Evolutionary conservation across 2,113 vertebrate species (phyloP).

Genomic region (Hemiscyllium ocellatum): DNA sequence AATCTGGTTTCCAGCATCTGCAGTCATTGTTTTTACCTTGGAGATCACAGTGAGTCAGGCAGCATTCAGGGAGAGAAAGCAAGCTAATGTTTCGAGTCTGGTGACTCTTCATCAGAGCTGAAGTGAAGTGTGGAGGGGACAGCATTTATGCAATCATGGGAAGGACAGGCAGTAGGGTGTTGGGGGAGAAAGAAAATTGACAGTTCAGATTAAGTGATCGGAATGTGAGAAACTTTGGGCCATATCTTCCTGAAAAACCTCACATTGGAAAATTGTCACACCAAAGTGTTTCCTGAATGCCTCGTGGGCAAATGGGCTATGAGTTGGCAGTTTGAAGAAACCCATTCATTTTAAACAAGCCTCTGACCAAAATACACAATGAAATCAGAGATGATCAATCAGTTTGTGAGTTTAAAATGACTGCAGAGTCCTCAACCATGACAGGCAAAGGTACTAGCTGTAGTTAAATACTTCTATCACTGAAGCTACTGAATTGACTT

Average conservation of each 20-base stretch:
- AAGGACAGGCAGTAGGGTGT: too few relatives aligned
- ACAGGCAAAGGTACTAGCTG: constrained; percentile 53
- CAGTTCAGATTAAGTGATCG: too few relatives aligned
- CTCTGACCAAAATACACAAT: not conserved
- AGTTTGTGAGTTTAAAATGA: not conserved
- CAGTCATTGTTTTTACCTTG: too few relatives aligned
- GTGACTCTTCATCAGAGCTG: too few relatives aligned
- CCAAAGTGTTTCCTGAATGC: not conserved
- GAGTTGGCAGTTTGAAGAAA: not conserved
- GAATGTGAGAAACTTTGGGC: too few relatives aligned
- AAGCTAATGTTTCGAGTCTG: too few relatives aligned
- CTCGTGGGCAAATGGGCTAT: not conserved
- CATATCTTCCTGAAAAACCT: not conserved
- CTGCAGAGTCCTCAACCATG: not conserved
- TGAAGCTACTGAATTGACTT: constrained; percentile 40
- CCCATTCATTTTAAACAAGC: not conserved
- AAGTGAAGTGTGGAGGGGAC: too few relatives aligned
- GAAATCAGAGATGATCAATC: not conserved
- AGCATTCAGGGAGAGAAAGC: too few relatives aligned
- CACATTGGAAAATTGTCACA: not conserved
- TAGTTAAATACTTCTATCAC: constrained; percentile 53
- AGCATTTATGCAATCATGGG: too few relatives aligned
- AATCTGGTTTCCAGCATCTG: too few relatives aligned
- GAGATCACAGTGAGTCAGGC: too few relatives aligned
- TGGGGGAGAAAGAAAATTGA: too few relatives aligned